phyloP scores from a whole-genome alignment of 2,113 vertebrate genomes.

The Lepus europaeus region DNA sequence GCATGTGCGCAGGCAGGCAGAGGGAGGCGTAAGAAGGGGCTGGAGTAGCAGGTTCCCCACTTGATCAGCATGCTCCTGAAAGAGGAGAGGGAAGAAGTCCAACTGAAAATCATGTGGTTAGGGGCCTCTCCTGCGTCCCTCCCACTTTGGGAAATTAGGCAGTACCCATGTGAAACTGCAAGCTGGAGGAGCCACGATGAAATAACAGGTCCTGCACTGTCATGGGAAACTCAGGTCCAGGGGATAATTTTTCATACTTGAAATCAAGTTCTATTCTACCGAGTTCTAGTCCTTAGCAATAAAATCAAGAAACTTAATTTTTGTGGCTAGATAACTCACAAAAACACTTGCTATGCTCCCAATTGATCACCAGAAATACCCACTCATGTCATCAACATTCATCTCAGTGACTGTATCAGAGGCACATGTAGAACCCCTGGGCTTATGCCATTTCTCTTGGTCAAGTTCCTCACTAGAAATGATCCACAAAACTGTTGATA shows the following conservation, averaged over 20 bases:
- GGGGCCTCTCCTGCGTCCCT: background rate
- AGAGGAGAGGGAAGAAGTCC: background rate
- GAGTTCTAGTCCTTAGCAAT: slow-evolving; percentile 25
- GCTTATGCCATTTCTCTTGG: background rate
- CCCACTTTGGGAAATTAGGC: background rate
- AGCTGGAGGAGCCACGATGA: background rate
- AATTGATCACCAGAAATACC: background rate
- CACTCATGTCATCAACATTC: background rate
- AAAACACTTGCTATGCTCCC: background rate
- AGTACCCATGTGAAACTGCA: background rate
- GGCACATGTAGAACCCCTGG: background rate
- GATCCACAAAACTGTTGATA: background rate
- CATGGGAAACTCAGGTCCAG: background rate
- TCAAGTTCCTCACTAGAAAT: background rate
- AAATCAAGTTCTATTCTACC: background rate
- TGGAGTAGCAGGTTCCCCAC: background rate
- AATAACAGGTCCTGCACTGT: background rate
- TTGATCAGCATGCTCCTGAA: background rate
- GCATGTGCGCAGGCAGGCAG: background rate
- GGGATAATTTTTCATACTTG: background rate
- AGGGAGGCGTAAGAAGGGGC: background rate
- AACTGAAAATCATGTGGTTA: background rate
- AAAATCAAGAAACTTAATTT: background rate
- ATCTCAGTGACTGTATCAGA: background rate
- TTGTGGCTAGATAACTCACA: background rate